phyloP scores from a whole-genome alignment of 1,140 invertebrate genomes.

The Heliconius hewitsoni region DNA sequence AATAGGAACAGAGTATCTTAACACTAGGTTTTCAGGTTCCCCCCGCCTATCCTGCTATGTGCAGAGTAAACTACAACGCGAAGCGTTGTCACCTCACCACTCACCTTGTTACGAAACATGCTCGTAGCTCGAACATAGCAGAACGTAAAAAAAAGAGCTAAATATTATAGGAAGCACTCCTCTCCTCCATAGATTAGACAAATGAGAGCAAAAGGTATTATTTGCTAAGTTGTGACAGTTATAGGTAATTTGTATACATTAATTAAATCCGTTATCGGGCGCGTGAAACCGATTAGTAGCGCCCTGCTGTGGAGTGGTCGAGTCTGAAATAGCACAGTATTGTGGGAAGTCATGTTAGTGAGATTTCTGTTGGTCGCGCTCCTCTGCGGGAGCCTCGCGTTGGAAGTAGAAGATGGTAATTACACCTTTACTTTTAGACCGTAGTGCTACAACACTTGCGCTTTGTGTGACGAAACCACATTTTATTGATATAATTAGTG shows the following conservation, averaged over 20 bases:
- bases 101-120: no score
- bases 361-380: not conserved
- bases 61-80: no score
- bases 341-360: not conserved
- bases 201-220: not conserved
- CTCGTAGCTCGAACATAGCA: not conserved
- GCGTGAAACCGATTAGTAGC: not conserved
- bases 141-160: not conserved
- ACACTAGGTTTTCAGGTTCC: no score
- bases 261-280: not conserved
- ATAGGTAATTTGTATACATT: constrained; percentile 4
- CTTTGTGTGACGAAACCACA: no score
- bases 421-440: not conserved
- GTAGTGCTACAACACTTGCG: no score
- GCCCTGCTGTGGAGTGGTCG: not conserved
- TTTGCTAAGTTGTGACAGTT: not conserved
- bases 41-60: no score
- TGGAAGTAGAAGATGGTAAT: not conserved
- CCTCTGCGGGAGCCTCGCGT: not conserved
- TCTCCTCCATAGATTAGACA: not conserved
- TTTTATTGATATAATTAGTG: no score
- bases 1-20: no score
- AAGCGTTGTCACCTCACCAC: no score
- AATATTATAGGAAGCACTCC: not conserved
- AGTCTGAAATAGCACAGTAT: not conserved